Percentiles rank a stretch among this genome's conserved stretches.
phyloP scores from a whole-genome alignment of 2,888 invertebrate genomes.

The Chydorus sphaericus region DNA sequence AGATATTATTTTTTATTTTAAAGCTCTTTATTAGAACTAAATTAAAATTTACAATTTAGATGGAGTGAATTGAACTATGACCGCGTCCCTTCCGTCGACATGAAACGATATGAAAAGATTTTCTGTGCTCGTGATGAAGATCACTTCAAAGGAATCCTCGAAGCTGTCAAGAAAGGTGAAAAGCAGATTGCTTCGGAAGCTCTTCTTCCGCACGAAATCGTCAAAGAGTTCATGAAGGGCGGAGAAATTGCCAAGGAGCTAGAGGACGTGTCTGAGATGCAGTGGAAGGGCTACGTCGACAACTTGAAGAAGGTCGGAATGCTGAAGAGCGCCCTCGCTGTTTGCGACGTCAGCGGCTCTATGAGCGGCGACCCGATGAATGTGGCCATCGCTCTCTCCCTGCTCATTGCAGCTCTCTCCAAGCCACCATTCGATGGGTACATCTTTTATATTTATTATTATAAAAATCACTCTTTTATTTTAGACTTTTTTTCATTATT shows the following conservation, averaged over 20 bases:
- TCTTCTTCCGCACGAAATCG: slow-evolving; percentile 18
- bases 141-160: slow-evolving; percentile 14
- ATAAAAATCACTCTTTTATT: slow-evolving; percentile 7
- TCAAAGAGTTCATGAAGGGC: slow-evolving; percentile 13
- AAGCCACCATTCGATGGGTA: not conserved
- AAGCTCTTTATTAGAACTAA: too few species aligned
- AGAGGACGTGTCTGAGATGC: slow-evolving; percentile 15
- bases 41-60: too few species aligned
- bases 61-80: slow-evolving; percentile 18
- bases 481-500: too few species aligned
- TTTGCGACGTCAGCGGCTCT: slow-evolving; percentile 20
- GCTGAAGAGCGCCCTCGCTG: slow-evolving; percentile 16
- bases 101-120: slow-evolving; percentile 16
- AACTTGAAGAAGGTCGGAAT: slow-evolving; percentile 15
- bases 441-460: too few species aligned
- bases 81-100: slow-evolving; percentile 18
- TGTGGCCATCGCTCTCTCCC: too few species aligned
- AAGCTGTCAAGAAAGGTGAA: not conserved
- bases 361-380: slow-evolving; percentile 18
- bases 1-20: too few species aligned
- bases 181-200: slow-evolving; percentile 19
- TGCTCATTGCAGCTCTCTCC: too few species aligned
- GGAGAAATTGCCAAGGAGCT: not conserved
- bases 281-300: slow-evolving; percentile 18
- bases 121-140: slow-evolving; percentile 17